These are phyloP conservation scores for Rynchops niger DNA, from an alignment of 2,113 vertebrate genomes.

Conservation along the genomic window DNA sequence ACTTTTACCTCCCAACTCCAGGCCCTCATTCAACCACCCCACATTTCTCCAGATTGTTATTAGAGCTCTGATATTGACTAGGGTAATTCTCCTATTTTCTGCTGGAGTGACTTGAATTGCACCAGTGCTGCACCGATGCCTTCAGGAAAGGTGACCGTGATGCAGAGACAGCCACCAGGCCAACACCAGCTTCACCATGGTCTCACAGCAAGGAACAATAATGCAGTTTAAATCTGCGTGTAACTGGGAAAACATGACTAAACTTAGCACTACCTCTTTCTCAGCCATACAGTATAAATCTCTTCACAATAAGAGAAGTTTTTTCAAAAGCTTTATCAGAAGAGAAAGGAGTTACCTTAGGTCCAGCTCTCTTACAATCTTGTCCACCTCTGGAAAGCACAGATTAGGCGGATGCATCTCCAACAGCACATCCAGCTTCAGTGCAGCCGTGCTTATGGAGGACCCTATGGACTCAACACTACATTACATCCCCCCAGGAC, in stretches of 20 bases:
- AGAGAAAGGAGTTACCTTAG: background rate
- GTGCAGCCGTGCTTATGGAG: accelerated
- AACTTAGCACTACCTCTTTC: background rate
- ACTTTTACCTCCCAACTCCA: background rate
- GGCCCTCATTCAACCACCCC: background rate
- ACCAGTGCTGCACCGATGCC: background rate
- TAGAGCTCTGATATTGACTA: accelerated
- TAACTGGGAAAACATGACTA: background rate
- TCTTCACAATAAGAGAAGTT: background rate
- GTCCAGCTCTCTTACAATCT: background rate
- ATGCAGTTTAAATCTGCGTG: background rate
- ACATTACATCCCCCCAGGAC: accelerated
- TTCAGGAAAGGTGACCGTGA: background rate
- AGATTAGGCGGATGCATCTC: background rate
- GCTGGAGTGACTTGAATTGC: background rate
- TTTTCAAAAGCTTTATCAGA: background rate
- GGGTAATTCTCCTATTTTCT: background rate
- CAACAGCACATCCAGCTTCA: background rate
- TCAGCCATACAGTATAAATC: background rate
- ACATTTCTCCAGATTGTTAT: accelerated
- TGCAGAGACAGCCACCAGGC: background rate
- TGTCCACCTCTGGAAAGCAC: background rate
- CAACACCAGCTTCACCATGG: background rate
- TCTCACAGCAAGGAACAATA: background rate
- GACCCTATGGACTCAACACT: background rate